Conservation (phyloP, 1,140 invertebrate genomes). For the Drosophila nannoptera region DNA sequence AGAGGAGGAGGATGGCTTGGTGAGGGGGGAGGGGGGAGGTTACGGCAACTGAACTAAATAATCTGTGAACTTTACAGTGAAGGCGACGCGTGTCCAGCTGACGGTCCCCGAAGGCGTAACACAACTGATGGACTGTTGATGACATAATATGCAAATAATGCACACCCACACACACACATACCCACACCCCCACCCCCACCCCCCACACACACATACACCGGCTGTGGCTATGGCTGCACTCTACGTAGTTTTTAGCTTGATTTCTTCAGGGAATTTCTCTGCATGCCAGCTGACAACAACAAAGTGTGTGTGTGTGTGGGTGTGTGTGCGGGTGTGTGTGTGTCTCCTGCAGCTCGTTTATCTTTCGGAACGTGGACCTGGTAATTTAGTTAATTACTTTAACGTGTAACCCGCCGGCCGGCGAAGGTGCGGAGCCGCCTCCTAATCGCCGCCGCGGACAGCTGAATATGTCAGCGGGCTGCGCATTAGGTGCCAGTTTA, state of each 20-base stretch:
- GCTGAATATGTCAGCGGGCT: conserved; percentile 39
- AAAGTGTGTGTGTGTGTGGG: conserved; percentile 13
- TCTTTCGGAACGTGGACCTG: conserved; percentile 45
- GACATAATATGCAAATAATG: conserved; percentile 75
- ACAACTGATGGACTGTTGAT: conserved; percentile 71
- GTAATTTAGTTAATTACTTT: conserved; percentile 78
- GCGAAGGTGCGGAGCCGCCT: conserved; percentile 40
- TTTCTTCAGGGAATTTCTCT: conserved; percentile 69
- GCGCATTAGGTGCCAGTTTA: conserved; percentile 57
- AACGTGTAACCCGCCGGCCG: conserved; percentile 48
- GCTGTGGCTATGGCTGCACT: conserved; percentile 26
- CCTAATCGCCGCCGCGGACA: conserved; percentile 45
- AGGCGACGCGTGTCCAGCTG: conserved; percentile 45
- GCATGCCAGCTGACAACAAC: conserved; percentile 29
- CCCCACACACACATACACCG: too few relatives aligned
- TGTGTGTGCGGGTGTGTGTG: conserved; percentile 7
- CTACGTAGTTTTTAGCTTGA: conserved; percentile 77
- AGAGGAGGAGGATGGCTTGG: background rate
- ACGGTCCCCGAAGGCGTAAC: conserved; percentile 59
- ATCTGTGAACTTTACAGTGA: conserved; percentile 69
- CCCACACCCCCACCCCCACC: conserved; percentile 2
- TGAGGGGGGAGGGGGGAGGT: background rate
- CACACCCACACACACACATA: conserved; percentile 38
- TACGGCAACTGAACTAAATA: conserved; percentile 30
- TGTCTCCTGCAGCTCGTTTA: conserved; percentile 49